Conservation (phyloP, 2,888 invertebrate species). For the Strigamia transsilvanica region DNA sequence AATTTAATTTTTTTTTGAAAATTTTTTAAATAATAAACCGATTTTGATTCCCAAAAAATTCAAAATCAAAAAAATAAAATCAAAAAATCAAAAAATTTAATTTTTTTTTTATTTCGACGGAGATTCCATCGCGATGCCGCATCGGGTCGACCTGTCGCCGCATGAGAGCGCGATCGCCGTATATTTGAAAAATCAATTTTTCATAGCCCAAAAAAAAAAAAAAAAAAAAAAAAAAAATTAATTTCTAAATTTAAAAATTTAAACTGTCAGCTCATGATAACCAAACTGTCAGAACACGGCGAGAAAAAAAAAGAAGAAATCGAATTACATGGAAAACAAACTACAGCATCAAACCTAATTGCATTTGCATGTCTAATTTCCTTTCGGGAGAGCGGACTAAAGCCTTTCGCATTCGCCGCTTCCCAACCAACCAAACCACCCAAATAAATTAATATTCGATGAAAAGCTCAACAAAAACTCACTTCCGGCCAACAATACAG, state of each 20-base stretch:
- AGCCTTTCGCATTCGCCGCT: background rate
- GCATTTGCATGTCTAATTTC: slow-evolving; percentile 14
- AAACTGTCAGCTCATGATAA: background rate
- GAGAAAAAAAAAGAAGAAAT: background rate
- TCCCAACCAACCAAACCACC: background rate
- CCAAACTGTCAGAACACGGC: background rate
- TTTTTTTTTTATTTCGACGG: too few species aligned
- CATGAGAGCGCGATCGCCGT: too few species aligned
- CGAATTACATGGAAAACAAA: background rate
- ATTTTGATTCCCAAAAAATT: too few species aligned
- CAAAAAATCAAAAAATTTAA: too few species aligned
- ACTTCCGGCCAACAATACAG: background rate
- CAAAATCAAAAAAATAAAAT: too few species aligned
- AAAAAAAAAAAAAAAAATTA: background rate
- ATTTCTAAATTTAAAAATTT: background rate
- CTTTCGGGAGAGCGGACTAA: background rate
- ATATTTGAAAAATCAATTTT: too few species aligned
- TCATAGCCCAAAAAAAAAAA: too few species aligned
- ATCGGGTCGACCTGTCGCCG: too few species aligned
- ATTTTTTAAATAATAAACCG: too few species aligned
- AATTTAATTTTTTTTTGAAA: too few species aligned
- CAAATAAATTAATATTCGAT: background rate
- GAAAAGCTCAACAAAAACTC: background rate
- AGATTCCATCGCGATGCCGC: too few species aligned
- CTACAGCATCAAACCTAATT: background rate